Percentiles rank a stretch among this genome's conserved stretches.
phyloP scores from a whole-genome alignment of 1,140 invertebrate species.

The Oscheius sp. region DNA sequence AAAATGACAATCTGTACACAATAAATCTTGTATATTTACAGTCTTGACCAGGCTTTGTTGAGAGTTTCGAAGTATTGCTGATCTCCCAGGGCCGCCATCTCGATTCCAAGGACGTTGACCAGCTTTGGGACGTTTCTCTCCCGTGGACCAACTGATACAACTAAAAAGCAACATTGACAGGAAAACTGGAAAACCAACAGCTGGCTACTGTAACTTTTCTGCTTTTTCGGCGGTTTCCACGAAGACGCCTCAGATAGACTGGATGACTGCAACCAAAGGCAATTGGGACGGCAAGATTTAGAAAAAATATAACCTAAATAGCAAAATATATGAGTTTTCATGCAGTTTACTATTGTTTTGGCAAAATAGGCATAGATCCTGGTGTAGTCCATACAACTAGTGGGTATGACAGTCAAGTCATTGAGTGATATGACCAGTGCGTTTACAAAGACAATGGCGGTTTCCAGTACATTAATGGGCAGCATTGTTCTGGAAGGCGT shows the following conservation, averaged over 20 bases:
- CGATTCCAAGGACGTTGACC: not conserved
- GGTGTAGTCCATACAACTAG: no score
- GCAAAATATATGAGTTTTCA: not conserved
- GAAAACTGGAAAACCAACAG: not conserved
- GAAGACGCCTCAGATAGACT: not conserved
- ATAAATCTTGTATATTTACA: not conserved
- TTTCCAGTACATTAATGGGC: constrained; percentile 16
- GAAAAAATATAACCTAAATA: not conserved
- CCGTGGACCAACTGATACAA: not conserved
- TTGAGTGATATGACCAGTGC: not conserved
- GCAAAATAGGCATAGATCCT: not conserved
- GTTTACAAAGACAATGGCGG: not conserved
- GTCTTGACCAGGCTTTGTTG: not conserved
- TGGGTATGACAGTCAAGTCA: not conserved
- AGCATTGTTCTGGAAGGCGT: constrained; percentile 1
- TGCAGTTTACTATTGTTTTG: not conserved
- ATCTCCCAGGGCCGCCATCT: not conserved
- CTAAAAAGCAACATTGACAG: not conserved
- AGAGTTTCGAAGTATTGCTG: not conserved
- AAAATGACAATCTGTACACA: not conserved
- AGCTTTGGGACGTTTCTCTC: not conserved
- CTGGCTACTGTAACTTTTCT: not conserved
- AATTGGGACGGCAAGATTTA: not conserved
- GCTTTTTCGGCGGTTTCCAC: not conserved
- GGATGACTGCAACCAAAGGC: not conserved